Conservation (phyloP, 2,797 vertebrate genomes). For the Spheniscus humboldti region DNA sequence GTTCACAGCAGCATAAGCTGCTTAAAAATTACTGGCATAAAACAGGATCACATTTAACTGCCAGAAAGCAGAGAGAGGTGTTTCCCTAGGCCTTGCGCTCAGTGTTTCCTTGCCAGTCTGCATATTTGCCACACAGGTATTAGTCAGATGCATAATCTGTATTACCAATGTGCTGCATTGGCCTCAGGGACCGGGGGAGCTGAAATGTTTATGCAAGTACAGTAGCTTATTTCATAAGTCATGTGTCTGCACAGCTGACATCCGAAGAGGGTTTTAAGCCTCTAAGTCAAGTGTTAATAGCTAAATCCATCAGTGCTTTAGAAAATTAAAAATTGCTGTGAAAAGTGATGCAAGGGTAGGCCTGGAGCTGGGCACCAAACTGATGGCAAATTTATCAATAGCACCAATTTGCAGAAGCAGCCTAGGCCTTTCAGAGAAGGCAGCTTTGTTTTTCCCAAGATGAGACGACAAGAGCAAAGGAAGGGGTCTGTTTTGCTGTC, state of each 20-base stretch:
- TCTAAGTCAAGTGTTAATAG: conserved; percentile 4
- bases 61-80: neutral
- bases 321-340: neutral
- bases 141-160: neutral
- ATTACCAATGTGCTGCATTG: neutral
- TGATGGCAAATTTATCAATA: neutral
- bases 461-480: neutral
- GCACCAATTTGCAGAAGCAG: neutral
- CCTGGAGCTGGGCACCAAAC: neutral
- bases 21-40: conserved; percentile 5
- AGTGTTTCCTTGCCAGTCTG: neutral
- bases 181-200: neutral
- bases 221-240: conserved; percentile 14
- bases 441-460: neutral
- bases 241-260: conserved; percentile 41
- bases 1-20: neutral
- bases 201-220: neutral
- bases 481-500: neutral
- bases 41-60: neutral
- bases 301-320: neutral
- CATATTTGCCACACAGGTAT: neutral
- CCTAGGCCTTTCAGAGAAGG: neutral
- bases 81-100: neutral
- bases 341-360: neutral
- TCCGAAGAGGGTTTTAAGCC: neutral